Base-by-base conservation (phyloP, 1,140 invertebrate genomes). In the Hestina assimilis region DNA sequence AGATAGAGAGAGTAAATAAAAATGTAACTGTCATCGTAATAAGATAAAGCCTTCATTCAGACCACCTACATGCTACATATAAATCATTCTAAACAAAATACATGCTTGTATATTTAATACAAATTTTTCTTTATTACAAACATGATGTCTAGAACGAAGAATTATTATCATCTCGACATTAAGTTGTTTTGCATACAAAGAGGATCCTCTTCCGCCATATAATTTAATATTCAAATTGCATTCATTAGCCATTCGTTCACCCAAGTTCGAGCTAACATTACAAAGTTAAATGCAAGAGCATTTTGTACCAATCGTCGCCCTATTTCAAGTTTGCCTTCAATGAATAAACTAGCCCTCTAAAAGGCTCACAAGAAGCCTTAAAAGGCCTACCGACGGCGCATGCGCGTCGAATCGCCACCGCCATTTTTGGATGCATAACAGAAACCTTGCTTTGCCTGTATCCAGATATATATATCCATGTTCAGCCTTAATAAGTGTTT, bases 291-390 rank as follows among this genome's bases (percentile, higher is more conserved):
- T 48, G 48, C 41, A 54, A 59, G 28, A 48, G n/a, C n/a, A n/a
- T n/a, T n/a, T n/a, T 48, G 52, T 42, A 40, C 21, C 59, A 55
- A 45, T 61, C 35, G 57, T 45, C 60, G 58, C 28, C 54, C 48
- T 63, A 67, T 70, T 65, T 66, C 61, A 63, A 53, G 65, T 66
- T 75, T 56, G 64, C 76, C 78, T 74, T 83, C 72, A 47, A 15
- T 58, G 52, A 72, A 67, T 38, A 53, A 56, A 66, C 67, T 75
- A 80, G 71, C 73, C 72, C 67, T 66, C 65, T 76, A 75, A 72
- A 79, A 79, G 77, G 75, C 72, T 76, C 64, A 66, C 50, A 47
- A 57, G 70, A 75, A 73, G 58, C 81, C 81, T 59, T 84, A 84
- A 79, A 84, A 75, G 81, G 81, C 50, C 38, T 73, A 79, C 53